Evolutionary conservation across 2,888 invertebrate genomes (phyloP).

Genomic region (Altica lythri): DNA sequence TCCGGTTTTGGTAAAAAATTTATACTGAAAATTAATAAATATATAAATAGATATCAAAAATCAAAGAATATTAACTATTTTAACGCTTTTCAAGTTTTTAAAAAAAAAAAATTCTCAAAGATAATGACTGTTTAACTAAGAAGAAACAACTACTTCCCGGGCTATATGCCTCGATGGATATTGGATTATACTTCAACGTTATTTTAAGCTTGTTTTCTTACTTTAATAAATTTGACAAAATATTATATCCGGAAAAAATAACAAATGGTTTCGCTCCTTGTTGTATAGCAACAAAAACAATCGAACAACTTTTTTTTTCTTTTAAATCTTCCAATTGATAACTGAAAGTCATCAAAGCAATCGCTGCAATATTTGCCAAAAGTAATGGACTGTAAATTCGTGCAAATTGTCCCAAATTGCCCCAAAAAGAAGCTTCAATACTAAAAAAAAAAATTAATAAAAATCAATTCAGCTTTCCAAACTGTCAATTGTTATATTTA

Average conservation of each 20-base stretch:
- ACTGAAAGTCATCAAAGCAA: slow-evolving; percentile 66
- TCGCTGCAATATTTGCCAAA: slow-evolving; percentile 68
- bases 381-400: slow-evolving; percentile 69
- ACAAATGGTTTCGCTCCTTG: slow-evolving; percentile 66
- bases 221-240: slow-evolving; percentile 58
- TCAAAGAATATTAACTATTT: too few species aligned
- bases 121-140: too few species aligned
- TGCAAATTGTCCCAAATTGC: slow-evolving; percentile 67
- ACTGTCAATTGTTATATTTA: too few species aligned
- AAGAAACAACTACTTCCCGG: too few species aligned
- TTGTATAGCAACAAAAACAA: slow-evolving; percentile 64
- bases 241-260: slow-evolving; percentile 59
- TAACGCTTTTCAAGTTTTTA: too few species aligned
- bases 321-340: slow-evolving; percentile 59
- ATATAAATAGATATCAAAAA: slow-evolving; percentile 14
- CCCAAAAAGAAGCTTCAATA: slow-evolving; percentile 63
- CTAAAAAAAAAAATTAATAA: slow-evolving; percentile 21
- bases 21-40: slow-evolving; percentile 10
- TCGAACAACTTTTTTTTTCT: slow-evolving; percentile 48
- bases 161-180: too few species aligned
- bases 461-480: too few species aligned
- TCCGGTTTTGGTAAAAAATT: slow-evolving; percentile 44
- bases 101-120: too few species aligned
- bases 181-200: too few species aligned
- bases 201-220: slow-evolving; percentile 56